Base-by-base conservation (phyloP, 2,797 vertebrate species). In the Bucorvus abyssinicus region DNA sequence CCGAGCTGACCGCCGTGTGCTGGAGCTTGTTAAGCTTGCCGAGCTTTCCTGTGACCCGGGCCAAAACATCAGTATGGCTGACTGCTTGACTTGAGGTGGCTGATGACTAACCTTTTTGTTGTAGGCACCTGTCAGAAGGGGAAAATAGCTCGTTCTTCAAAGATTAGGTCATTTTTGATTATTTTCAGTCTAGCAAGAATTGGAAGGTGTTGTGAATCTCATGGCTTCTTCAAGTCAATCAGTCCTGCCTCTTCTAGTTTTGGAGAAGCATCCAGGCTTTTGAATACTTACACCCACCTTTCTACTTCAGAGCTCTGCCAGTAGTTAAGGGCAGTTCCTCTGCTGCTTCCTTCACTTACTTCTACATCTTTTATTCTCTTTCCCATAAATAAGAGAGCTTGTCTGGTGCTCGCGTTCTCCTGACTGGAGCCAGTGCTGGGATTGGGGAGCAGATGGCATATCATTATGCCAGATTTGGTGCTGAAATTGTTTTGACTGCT, bases 361-460 rank as follows among this genome's bases (percentile, higher is more conserved):
- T 77, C 45, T 86, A 0, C 78, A 2, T 69, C 14, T 88, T 82
- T 56, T 68, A 4, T 61, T 53, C 56, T 77, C 21, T 74, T 77
- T 71, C 23, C 57, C 89, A 42, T 92, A 92, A 96, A 65, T 30
- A 74, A 96, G 98, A 97, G 76, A 94, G 92, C 49, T 97, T 98
- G 87, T 79, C 89, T 61, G 98, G 97, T 73, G 97, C 98, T 79
- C 96, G 97, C 14, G 98, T 98, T 55, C 96, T 98, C 44, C 89
- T 98, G 95, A 98, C 96, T 13, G 98, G 98, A 89, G 98, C 98
- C 97, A 98, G 97, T 65, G 96, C 97, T 74, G 98, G 98, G 53
- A 98, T 98, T 23, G 97, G 98, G 59, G 98, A 98, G 95, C 98
- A 99, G 98, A 98, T 99, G 97, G 98, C 98, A 9, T 98, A 98